These are phyloP conservation scores for Psilopogon haemacephalus DNA, from an alignment of 2,113 vertebrate genomes.

Conservation along the genomic window DNA sequence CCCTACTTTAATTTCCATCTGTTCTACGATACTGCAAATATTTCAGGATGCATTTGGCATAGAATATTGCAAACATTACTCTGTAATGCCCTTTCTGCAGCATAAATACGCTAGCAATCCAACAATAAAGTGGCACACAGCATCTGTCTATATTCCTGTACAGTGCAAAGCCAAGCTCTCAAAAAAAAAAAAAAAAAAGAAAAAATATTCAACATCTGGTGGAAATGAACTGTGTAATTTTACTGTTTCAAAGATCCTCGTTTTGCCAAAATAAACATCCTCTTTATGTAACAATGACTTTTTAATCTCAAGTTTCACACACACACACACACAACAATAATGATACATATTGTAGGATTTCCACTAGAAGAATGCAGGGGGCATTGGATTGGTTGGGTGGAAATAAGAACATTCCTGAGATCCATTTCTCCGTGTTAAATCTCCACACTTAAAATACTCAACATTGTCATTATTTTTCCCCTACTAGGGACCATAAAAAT, in stretches of 20 bases:
- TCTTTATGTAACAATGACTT: constrained; percentile 9
- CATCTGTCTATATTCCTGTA: constrained; percentile 22
- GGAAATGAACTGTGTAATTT: constrained; percentile 52
- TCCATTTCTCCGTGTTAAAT: background rate
- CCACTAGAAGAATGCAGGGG: background rate
- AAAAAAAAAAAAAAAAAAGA: background rate
- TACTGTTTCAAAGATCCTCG: constrained; percentile 1
- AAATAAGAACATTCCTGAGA: background rate
- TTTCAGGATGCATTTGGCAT: constrained; percentile 11
- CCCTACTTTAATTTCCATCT: constrained; percentile 50
- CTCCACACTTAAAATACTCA: background rate
- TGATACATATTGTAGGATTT: background rate
- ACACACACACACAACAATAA: background rate
- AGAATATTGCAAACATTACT: background rate
- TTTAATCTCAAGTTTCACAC: background rate
- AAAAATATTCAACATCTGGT: constrained; percentile 23
- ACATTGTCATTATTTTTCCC: background rate
- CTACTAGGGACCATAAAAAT: background rate
- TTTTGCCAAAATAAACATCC: constrained; percentile 52
- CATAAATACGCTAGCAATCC: background rate
- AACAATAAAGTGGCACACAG: background rate
- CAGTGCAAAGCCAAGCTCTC: background rate
- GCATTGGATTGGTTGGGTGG: background rate
- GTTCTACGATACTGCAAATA: constrained; percentile 2
- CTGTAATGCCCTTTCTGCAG: background rate